Evolutionary conservation across 2,888 invertebrate genomes (phyloP).

Genomic region (Phytoseiulus persimilis): DNA sequence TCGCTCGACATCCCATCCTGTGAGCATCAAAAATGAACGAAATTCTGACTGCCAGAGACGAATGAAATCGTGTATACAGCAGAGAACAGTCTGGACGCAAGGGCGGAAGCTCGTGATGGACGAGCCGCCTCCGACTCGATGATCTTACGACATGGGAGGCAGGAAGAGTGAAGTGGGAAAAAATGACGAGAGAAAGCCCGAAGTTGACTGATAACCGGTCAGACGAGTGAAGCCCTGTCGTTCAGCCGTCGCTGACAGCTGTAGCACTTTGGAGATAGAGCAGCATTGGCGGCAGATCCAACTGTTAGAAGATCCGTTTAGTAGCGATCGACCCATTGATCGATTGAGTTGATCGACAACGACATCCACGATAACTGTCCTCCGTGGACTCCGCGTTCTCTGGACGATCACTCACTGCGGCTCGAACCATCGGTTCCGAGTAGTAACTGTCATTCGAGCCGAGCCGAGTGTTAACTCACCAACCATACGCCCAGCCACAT

Average conservation of each 20-base stretch:
- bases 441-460: not conserved
- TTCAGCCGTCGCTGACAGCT: not conserved
- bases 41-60: not conserved
- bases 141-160: not conserved
- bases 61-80: not conserved
- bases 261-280: not conserved
- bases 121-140: not conserved
- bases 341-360: not conserved
- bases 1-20: not conserved
- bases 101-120: not conserved
- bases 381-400: not conserved
- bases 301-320: not conserved
- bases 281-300: not conserved
- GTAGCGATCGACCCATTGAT: not conserved
- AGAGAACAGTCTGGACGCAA: not conserved
- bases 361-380: not conserved
- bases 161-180: not conserved
- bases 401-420: not conserved
- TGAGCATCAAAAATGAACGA: not conserved
- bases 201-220: not conserved
- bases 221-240: not conserved
- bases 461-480: not conserved
- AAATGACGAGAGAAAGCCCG: not conserved
- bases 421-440: not conserved
- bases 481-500: not conserved